Percentiles rank a stretch among this genome's conserved stretches.
These are phyloP conservation scores for Heliothis subflexa DNA, from an alignment of 1,140 invertebrate genomes.

Conservation along the genomic window DNA sequence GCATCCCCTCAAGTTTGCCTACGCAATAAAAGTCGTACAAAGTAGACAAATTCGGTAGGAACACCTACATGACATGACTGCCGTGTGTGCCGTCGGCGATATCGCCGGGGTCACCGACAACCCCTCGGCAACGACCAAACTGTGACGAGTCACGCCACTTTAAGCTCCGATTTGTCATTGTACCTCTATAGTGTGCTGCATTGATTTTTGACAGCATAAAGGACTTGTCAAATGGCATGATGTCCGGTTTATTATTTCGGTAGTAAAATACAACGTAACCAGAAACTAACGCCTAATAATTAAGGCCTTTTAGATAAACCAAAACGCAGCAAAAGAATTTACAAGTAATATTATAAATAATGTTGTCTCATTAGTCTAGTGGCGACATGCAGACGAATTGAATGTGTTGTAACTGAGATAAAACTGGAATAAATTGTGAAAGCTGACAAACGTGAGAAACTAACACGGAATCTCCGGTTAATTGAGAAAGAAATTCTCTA, in stretches of 20 bases:
- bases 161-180: constrained; percentile 22
- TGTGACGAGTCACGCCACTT: constrained; percentile 42
- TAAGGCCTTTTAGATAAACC: constrained; percentile 5
- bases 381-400: constrained; percentile 1
- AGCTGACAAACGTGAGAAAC: constrained; percentile 39
- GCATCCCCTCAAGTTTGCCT: constrained; percentile 5
- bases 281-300: not conserved
- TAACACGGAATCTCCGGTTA: constrained; percentile 26
- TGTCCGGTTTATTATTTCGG: not conserved
- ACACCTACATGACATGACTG: constrained; percentile 42
- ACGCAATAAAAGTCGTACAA: constrained; percentile 25
- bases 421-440: constrained; percentile 44
- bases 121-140: constrained; percentile 40
- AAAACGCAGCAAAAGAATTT: constrained; percentile 8
- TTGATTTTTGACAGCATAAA: constrained; percentile 21
- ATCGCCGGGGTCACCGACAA: constrained; percentile 34
- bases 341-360: constrained; percentile 23
- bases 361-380: constrained; percentile 34
- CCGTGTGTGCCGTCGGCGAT: constrained; percentile 35
- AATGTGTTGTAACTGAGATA: constrained; percentile 44
- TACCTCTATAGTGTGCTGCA: constrained; percentile 8
- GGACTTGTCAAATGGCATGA: not conserved
- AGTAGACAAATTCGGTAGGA: constrained; percentile 29
- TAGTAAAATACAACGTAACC: not conserved
- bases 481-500: constrained; percentile 28